Percentiles rank a stretch among this genome's conserved stretches.
phyloP scores from a whole-genome alignment of 2,797 vertebrate genomes.

The Adelosebastes latens region DNA sequence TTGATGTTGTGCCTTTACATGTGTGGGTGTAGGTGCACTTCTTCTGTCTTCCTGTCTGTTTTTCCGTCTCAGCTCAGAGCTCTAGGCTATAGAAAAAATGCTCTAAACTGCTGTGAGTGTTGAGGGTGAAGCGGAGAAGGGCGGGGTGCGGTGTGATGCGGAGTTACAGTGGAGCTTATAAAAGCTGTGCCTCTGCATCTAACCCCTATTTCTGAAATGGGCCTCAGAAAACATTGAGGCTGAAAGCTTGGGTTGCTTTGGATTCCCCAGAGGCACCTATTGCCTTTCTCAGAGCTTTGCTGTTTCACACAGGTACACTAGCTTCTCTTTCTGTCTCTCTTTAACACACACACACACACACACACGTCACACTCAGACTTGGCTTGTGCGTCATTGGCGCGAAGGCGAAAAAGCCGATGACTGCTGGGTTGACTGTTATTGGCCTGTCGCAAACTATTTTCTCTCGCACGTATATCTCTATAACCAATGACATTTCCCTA shows the following conservation, averaged over 20 bases:
- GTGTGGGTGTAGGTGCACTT: constrained; percentile 48
- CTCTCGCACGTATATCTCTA: neutral
- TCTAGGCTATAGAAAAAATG: constrained; percentile 57
- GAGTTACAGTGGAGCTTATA: constrained; percentile 44
- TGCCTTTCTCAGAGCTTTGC: constrained; percentile 42
- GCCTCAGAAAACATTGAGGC: constrained; percentile 45
- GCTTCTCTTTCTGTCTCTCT: neutral
- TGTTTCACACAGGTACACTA: constrained; percentile 13
- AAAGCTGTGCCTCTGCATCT: constrained; percentile 45
- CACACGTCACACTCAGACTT: neutral
- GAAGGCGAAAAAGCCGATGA: constrained; percentile 18
- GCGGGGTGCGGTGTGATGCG: constrained; percentile 17
- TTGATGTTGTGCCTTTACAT: constrained; percentile 32
- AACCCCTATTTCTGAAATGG: constrained; percentile 63
- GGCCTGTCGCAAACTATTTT: constrained; percentile 50
- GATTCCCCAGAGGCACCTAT: constrained; percentile 57
- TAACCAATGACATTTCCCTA: neutral
- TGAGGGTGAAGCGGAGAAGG: constrained; percentile 31
- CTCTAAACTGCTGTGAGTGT: constrained; percentile 57
- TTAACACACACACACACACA: neutral
- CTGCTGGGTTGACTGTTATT: neutral
- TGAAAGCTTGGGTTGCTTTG: constrained; percentile 46
- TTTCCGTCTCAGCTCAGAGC: constrained; percentile 45
- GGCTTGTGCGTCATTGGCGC: constrained; percentile 30
- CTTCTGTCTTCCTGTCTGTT: constrained; percentile 42